Percentiles rank a stretch among this genome's conserved stretches.
Conservation (phyloP, 1,140 invertebrate species). For the Platyscapa corneri region DNA sequence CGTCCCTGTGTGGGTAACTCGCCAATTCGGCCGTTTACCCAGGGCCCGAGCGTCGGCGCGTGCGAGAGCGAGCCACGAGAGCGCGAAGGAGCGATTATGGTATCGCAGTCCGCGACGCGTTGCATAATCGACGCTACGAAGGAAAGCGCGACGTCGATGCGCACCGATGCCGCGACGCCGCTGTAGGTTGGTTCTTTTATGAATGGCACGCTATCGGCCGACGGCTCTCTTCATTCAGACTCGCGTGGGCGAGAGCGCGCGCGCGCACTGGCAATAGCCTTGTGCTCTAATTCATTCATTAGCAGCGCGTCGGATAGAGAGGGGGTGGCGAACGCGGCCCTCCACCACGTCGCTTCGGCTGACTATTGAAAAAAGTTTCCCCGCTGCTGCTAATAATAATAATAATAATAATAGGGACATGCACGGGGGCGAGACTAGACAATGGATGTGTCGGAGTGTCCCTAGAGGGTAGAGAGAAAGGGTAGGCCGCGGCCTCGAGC, state of each 20-base stretch:
- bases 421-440: neutral
- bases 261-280: constrained; percentile 19
- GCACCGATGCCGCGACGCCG: neutral
- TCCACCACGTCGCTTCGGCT: neutral
- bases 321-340: too few species aligned
- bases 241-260: neutral
- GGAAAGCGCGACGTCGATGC: neutral
- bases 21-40: too few species aligned
- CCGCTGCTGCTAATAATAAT: neutral
- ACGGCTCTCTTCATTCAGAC: neutral
- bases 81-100: too few species aligned
- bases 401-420: neutral
- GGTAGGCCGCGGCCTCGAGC: neutral
- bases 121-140: neutral
- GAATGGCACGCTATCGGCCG: constrained; percentile 18
- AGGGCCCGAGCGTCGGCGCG: too few species aligned
- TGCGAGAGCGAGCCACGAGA: too few species aligned
- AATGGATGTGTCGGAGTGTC: neutral
- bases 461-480: neutral
- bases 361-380: neutral
- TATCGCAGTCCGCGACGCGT: too few species aligned
- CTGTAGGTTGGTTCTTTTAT: neutral
- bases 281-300: constrained; percentile 44
- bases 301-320: neutral
- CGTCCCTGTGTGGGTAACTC: too few species aligned